phyloP scores from a whole-genome alignment of 2,888 invertebrate genomes.

The Cryptocephalus moraei region DNA sequence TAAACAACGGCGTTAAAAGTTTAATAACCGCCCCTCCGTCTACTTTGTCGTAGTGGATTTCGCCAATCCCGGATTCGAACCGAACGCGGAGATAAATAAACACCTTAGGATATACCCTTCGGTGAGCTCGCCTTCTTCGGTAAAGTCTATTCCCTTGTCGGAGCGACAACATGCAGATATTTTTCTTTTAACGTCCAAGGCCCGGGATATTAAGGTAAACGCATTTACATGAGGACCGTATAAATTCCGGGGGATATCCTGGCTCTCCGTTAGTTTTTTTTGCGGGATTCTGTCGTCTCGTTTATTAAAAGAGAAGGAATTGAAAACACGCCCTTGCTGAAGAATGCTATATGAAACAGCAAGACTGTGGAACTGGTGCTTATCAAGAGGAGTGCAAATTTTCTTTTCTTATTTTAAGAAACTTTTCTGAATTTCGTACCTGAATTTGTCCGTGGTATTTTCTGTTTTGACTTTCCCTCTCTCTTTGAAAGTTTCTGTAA shows the following conservation, averaged over 20 bases:
- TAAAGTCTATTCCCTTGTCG: conserved; percentile 11
- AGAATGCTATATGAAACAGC: no score
- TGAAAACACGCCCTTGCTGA: no score
- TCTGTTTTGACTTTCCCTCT: no score
- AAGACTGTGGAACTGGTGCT: no score
- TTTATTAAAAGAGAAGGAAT: no score
- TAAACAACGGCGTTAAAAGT: not conserved
- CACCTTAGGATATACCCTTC: not conserved
- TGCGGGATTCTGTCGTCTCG: no score
- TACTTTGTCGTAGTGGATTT: not conserved
- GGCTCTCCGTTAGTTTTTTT: no score
- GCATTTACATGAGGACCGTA: conserved; percentile 31
- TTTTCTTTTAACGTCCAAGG: conserved; percentile 22
- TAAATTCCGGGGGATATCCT: conserved; percentile 18
- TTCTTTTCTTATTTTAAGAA: no score
- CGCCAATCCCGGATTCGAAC: not conserved
- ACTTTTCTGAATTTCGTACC: no score
- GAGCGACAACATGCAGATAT: conserved; percentile 24
- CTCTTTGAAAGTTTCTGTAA: no score
- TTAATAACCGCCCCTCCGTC: not conserved
- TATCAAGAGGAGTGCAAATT: no score
- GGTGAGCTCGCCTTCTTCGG: not conserved
- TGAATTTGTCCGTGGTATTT: no score
- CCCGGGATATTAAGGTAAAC: conserved; percentile 22
- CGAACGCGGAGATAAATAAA: not conserved